A percentile compares a stretch with the other conserved stretches of the same genome.
These are phyloP conservation scores for Philotrypesis tridentata DNA, from an alignment of 1,140 invertebrate species.

Conservation along the genomic window DNA sequence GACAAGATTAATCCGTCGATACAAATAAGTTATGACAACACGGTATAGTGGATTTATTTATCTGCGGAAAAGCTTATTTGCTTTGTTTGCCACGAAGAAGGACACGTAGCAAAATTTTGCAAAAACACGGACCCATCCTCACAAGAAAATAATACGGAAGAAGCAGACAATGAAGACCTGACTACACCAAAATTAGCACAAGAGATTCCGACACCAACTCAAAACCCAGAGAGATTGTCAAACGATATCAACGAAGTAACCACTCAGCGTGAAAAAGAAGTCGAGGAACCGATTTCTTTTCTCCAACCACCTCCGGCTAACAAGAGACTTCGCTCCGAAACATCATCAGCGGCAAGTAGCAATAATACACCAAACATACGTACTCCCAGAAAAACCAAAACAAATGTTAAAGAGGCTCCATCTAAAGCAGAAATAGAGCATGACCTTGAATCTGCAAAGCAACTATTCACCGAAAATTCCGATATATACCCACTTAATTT, in stretches of 20 bases:
- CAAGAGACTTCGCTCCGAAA: not conserved
- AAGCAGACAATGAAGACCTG: not conserved
- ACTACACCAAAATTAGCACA: not conserved
- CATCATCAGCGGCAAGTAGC: not conserved
- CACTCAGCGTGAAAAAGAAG: not conserved
- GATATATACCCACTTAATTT: not conserved
- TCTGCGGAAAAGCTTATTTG: constrained; percentile 35
- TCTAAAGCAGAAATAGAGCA: not conserved
- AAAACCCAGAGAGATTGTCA: not conserved
- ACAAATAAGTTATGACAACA: constrained; percentile 21
- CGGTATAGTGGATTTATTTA: constrained; percentile 33
- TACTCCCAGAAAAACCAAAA: not conserved
- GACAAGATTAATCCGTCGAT: constrained; percentile 27
- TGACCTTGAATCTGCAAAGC: not conserved
- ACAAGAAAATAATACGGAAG: not conserved
- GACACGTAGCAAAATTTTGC: too few species aligned
- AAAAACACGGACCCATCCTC: constrained; percentile 8
- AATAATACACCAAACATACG: not conserved
- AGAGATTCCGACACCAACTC: not conserved
- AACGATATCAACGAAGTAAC: not conserved
- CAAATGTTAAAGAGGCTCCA: not conserved
- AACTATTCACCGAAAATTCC: not conserved
- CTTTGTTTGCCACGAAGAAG: constrained; percentile 37
- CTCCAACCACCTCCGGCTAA: not conserved
- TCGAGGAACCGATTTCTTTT: not conserved